These are phyloP conservation scores for Agrotis clavis DNA, from an alignment of 2,888 invertebrate species.

Conservation along the genomic window DNA sequence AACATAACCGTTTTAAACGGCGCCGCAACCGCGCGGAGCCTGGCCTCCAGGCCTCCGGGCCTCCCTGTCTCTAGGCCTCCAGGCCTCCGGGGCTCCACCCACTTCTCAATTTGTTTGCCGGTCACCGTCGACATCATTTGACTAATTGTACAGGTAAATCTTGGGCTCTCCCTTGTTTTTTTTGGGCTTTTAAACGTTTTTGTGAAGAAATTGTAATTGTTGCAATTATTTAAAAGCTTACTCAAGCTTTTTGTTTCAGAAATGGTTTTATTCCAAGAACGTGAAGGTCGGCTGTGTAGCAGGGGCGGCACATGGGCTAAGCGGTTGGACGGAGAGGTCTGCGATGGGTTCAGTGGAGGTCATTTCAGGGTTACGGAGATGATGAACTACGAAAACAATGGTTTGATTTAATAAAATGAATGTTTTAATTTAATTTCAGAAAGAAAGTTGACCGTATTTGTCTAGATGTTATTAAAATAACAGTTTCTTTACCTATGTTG, in stretches of 20 bases:
- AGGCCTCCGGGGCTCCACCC: slow-evolving; percentile 39
- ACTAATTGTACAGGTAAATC: slow-evolving; percentile 67
- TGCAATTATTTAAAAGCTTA: slow-evolving; percentile 17
- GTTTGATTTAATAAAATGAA: too few species aligned
- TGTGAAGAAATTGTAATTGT: slow-evolving; percentile 30
- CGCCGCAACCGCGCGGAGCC: slow-evolving; percentile 18
- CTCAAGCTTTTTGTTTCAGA: not conserved
- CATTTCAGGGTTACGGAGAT: too few species aligned
- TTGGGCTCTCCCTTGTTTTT: slow-evolving; percentile 43
- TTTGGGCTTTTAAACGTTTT: slow-evolving; percentile 33
- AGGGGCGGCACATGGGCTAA: too few species aligned
- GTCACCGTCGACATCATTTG: slow-evolving; percentile 64
- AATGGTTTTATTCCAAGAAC: not conserved
- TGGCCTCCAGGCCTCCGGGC: not conserved
- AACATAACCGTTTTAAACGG: slow-evolving; percentile 69
- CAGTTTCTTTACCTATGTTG: not conserved
- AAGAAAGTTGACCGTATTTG: too few species aligned
- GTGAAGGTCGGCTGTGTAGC: too few species aligned
- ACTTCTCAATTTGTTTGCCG: slow-evolving; percentile 75
- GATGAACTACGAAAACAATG: too few species aligned
- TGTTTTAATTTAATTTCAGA: too few species aligned
- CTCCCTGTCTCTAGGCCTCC: slow-evolving; percentile 12
- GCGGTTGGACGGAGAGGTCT: too few species aligned
- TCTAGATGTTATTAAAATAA: not conserved
- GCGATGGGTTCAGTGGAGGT: too few species aligned